A percentile compares a stretch with the other conserved stretches of the same genome.
Conservation (phyloP, 2,113 vertebrate genomes). For the Perca fluviatilis region DNA sequence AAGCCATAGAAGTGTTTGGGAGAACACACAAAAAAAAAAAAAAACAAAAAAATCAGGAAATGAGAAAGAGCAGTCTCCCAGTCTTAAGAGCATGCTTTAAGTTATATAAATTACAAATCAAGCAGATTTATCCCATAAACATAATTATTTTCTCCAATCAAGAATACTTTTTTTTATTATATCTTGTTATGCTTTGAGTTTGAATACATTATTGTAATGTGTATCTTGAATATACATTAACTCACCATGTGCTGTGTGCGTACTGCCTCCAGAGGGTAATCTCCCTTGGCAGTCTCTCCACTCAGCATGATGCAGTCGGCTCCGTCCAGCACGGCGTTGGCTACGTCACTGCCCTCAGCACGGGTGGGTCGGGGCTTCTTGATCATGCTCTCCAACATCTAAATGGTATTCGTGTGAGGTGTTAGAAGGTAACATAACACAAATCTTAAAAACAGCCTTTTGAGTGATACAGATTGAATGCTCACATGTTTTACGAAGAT, state of each 20-base stretch:
- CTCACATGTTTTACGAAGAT: not conserved
- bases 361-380: conserved; percentile 98
- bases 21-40: not conserved
- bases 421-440: not conserved
- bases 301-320: conserved; percentile 99
- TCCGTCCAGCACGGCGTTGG: conserved; percentile 96
- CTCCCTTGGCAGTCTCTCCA: conserved; percentile 97
- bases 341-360: conserved; percentile 96
- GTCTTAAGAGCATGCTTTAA: not conserved
- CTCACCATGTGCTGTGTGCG: conserved; percentile 98
- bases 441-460: not conserved
- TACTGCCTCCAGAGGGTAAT: conserved; percentile 98
- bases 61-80: not conserved
- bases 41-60: conserved; percentile 1
- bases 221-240: conserved; percentile 1
- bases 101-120: not conserved
- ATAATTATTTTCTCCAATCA: not conserved
- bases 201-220: not conserved
- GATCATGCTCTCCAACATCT: conserved; percentile 99
- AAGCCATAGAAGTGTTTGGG: conserved; percentile 10
- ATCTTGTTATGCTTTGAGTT: not conserved
- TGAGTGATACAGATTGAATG: not conserved
- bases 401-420: not conserved
- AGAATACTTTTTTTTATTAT: not conserved
- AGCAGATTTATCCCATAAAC: not conserved